Conservation (phyloP, 2,888 invertebrate genomes). For the Microctonus hyperodae region DNA sequence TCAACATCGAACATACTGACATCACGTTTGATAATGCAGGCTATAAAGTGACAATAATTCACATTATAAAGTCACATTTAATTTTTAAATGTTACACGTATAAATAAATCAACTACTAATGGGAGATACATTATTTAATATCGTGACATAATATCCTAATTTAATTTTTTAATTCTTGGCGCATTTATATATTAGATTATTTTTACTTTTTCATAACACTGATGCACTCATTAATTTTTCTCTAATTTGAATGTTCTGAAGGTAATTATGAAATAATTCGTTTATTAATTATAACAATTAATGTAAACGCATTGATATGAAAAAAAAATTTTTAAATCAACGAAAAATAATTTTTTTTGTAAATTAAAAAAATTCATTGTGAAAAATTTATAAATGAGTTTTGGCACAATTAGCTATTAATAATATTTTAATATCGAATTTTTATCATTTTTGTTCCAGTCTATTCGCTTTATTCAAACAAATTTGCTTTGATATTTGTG, state of each 20-base stretch:
- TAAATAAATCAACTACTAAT: neutral
- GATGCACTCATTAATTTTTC: neutral
- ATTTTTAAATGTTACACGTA: neutral
- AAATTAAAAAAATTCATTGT: neutral
- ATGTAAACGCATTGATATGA: neutral
- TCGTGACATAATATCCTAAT: neutral
- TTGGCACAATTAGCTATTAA: slow-evolving; percentile 27
- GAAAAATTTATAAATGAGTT: slow-evolving; percentile 10
- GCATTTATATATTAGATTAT: neutral
- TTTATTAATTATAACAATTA: no score
- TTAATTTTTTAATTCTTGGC: neutral
- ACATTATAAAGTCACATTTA: neutral
- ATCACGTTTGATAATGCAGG: slow-evolving; percentile 2
- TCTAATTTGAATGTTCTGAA: neutral
- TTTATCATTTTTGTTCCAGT: neutral
- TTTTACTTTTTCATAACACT: neutral
- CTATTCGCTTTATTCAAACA: neutral
- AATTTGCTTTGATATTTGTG: slow-evolving; percentile 5
- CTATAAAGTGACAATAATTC: neutral
- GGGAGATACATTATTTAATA: neutral
- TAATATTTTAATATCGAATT: neutral
- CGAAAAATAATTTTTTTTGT: neutral
- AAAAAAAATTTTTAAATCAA: neutral
- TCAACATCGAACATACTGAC: slow-evolving; percentile 10
- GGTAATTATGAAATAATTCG: neutral